Base-by-base conservation (phyloP, 2,888 invertebrate genomes). In the Drosophila flavopinicola region DNA sequence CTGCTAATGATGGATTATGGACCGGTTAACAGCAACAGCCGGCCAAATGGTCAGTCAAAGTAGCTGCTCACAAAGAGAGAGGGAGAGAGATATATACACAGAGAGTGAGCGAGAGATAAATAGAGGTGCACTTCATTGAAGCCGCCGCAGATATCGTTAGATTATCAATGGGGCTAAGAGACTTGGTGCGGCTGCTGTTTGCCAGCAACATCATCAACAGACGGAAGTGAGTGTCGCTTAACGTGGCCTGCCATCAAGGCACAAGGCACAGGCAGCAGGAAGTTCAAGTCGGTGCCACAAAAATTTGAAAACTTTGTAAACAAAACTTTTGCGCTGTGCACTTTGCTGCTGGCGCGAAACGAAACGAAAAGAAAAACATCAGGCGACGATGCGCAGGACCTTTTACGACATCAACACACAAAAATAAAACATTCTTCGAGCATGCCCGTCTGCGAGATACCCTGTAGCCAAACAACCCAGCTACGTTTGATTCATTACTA, bases 221-320 rank as follows among this genome's bases (percentile, higher is more conserved):
- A 72, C 66, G 79, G 83, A 79, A 78, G 73, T 59, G 61, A 70
- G 17, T 61, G 75, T 51, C 71, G 73, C 66, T 75, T 75, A 63
- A 49, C 61, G 58, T 48, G 61, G 37, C 60, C 48, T 39, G 25
- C 54, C 23, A 27, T n/a, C 39, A 27, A 10, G 25, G 7, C 25
- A 41, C 24, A 49, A 20, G 24, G 41, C 6, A 20, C 23, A 42
- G 44, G 39, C 47, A 65, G 25, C 49, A 17, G 83, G 87, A 87
- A 83, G 87, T 78, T 85, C 85, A 87, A 85, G 78, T 83, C 71
- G 67, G 70, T 80, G 82, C 87, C 83, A 86, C 84, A 82, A 82
- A 86, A 82, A 82, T 82, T 79, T 86, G 48, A 83, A 87, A 85
- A 87, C 85, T 84, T 84, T 82, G 85, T 85, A 82, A 87, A 87